A percentile compares a stretch with the other conserved stretches of the same genome.
phyloP scores from a whole-genome alignment of 92 coral and sea anemone genomes.

The Palythoa caribaeorum region DNA sequence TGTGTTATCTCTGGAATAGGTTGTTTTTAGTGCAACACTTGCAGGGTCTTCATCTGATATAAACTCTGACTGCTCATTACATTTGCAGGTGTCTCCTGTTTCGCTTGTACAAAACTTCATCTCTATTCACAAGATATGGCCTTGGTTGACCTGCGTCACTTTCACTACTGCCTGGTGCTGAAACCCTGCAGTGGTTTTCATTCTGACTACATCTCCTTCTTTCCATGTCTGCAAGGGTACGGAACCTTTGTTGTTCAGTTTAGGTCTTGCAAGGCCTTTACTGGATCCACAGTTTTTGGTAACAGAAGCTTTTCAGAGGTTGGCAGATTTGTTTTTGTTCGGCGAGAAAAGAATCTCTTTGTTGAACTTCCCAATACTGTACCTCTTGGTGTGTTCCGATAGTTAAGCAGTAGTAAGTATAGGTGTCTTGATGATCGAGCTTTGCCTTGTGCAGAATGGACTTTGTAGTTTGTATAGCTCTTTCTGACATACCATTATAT shows the following conservation, averaged over 20 bases:
- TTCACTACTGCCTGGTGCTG: conserved; percentile 4
- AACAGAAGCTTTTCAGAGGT: conserved; percentile 39
- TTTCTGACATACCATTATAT: conserved; percentile 47
- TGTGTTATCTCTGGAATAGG: background rate
- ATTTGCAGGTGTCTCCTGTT: background rate
- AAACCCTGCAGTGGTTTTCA: background rate
- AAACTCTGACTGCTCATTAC: background rate
- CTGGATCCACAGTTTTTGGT: conserved; percentile 24
- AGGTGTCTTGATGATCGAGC: conserved; percentile 14
- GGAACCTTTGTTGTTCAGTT: background rate
- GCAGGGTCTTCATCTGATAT: background rate
- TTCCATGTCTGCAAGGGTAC: background rate
- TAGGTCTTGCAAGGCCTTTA: background rate
- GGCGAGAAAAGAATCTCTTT: conserved; percentile 38
- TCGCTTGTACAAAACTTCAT: background rate
- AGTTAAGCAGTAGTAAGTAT: conserved; percentile 44
- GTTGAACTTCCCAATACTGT: conserved; percentile 12
- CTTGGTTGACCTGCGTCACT: conserved; percentile 8
- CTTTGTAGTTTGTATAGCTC: too few relatives aligned
- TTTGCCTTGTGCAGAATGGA: background rate
- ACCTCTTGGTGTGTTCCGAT: conserved; percentile 44
- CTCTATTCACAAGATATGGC: background rate
- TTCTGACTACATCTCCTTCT: background rate
- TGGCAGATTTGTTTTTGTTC: conserved; percentile 49
- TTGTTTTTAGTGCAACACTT: background rate